Evolutionary conservation across 2,113 vertebrate genomes (phyloP), one percentile per base, ranked within the genome.

Genomic region (Heloderma charlesbogerti): DNA sequence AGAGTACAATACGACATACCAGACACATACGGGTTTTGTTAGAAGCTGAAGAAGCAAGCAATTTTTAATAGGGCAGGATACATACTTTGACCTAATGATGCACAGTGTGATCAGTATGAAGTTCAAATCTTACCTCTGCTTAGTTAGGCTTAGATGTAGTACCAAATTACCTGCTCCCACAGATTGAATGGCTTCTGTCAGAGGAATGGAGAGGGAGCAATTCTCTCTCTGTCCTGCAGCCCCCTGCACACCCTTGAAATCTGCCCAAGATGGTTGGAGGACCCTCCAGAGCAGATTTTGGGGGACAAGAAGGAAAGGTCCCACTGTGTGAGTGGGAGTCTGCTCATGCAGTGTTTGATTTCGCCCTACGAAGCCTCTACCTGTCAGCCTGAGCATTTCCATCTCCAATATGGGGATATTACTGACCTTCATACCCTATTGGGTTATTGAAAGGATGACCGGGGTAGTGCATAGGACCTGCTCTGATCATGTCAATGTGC

Each of bases 1-100:
- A 45, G 29, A 94, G 37, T 37, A 67, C n/a, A 93, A 48, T 71
- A 29, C 54, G 90, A 71, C n/a, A 87, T 25, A 34, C 54, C 37
- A n/a, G 51, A 93, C 29, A 80, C 60, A 89, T 37, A 75, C 3
- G 88, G 0, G 63, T 0, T 83, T 79, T 85, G 48, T 72, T 0
- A 51, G 89, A 95, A 88, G 48, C 84, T 0, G 0, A 67, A 29
- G 40, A n/a, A 67, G 48, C 15, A 69, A 31, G 60, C 0, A 67
- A 69, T 75, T 75, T 75, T 34, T 75, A 54, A 57, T 16, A 57
- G 79, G 48, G 37, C 18, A 22, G 8, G 34, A 60, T 57, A 6
- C 13, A 57, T 2, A 2, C 6, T 57, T 81, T 54, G 12, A 87
- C 43, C 71, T 57, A 75, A 1, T 18, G 25, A 40, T 75, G 0